A percentile compares a stretch with the other conserved stretches of the same genome.
Conservation (phyloP, 2,797 vertebrate species). For the Anguilla pacifica region DNA sequence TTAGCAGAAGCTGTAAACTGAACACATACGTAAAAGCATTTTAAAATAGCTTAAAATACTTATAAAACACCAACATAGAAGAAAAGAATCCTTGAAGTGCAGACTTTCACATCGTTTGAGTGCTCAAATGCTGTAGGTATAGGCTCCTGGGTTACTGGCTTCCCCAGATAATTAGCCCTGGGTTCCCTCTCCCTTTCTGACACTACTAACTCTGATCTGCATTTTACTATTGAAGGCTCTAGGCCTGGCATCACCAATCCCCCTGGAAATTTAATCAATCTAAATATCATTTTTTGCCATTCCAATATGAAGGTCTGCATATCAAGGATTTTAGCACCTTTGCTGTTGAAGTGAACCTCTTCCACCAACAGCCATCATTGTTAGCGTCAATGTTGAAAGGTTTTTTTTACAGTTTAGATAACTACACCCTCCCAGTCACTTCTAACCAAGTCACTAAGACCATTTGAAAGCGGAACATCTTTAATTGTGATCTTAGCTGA, state of each 20-base stretch:
- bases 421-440: too few relatives aligned
- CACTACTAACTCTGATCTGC: background rate
- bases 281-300: background rate
- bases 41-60: background rate
- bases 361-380: too few relatives aligned
- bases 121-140: background rate
- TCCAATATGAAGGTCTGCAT: background rate
- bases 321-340: too few relatives aligned
- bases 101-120: too few relatives aligned
- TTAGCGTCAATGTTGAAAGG: too few relatives aligned
- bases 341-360: too few relatives aligned
- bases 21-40: too few relatives aligned
- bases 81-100: background rate
- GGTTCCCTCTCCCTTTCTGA: background rate
- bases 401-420: too few relatives aligned
- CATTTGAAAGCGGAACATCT: too few relatives aligned
- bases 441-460: too few relatives aligned
- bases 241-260: background rate
- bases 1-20: too few relatives aligned
- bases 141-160: background rate
- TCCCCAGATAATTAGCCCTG: background rate
- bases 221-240: background rate
- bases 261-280: background rate
- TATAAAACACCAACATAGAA: background rate
- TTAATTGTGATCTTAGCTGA: too few relatives aligned